Evolutionary conservation across 2,888 invertebrate species (phyloP).

Genomic region (Mythimna ferrago): DNA sequence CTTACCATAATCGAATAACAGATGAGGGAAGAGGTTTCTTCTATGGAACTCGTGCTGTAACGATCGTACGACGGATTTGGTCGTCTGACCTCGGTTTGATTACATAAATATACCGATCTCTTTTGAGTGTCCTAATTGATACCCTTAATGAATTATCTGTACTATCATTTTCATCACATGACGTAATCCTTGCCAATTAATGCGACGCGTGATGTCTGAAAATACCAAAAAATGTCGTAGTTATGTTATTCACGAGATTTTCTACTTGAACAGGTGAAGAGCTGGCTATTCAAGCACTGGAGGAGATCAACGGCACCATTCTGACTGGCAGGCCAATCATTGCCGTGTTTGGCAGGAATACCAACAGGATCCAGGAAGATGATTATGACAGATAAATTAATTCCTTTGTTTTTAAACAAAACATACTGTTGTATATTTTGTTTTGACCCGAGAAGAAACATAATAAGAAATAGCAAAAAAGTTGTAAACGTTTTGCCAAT

Average conservation of each 20-base stretch:
- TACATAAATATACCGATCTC: too few relatives aligned
- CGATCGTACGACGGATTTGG: too few relatives aligned
- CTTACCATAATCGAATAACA: too few relatives aligned
- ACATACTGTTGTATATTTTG: not conserved
- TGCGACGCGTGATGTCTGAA: too few relatives aligned
- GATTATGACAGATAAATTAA: conserved; percentile 51
- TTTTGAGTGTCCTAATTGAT: too few relatives aligned
- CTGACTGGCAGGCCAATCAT: conserved; percentile 88
- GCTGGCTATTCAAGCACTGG: conserved; percentile 85
- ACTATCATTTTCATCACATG: too few relatives aligned
- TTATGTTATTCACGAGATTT: not conserved
- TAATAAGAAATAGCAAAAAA: not conserved
- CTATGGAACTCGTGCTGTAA: too few relatives aligned
- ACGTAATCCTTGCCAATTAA: too few relatives aligned
- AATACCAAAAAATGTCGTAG: too few relatives aligned
- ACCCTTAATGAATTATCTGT: too few relatives aligned
- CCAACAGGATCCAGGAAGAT: conserved; percentile 64
- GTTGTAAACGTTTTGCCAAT: not conserved
- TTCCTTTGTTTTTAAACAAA: not conserved
- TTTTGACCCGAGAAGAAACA: not conserved
- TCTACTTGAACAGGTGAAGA: conserved; percentile 79
- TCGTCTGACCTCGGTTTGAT: too few relatives aligned
- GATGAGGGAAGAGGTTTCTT: too few relatives aligned
- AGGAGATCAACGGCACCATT: conserved; percentile 88
- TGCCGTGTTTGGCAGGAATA: conserved; percentile 82